Percentiles rank a stretch among this genome's conserved stretches.
Conservation (phyloP, 2,888 invertebrate species). For the Folsomia manolachei region DNA sequence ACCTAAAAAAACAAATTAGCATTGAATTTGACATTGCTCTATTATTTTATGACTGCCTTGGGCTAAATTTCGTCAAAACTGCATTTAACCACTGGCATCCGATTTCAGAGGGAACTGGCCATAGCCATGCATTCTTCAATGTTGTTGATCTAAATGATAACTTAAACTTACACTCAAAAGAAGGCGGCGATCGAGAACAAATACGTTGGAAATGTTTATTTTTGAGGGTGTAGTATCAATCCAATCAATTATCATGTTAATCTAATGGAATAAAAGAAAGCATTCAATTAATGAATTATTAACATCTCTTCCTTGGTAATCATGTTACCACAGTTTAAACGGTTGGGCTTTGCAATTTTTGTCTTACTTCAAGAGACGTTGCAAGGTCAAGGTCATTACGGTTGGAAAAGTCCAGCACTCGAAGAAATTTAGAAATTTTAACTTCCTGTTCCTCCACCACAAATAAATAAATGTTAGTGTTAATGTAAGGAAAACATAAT, state of each 20-base stretch:
- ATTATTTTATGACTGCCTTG: too few relatives aligned
- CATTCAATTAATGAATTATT: not conserved
- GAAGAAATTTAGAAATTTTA: not conserved
- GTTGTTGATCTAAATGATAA: not conserved
- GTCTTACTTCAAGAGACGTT: not conserved
- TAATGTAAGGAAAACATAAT: not conserved
- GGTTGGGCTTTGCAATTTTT: too few relatives aligned
- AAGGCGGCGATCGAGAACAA: not conserved
- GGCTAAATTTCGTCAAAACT: too few relatives aligned
- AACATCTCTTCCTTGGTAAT: not conserved
- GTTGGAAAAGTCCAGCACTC: not conserved
- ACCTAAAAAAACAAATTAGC: not conserved
- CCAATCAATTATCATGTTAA: slow-evolving; percentile 8
- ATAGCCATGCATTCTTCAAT: too few relatives aligned
- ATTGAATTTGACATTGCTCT: not conserved
- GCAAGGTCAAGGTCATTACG: not conserved
- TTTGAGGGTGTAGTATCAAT: not conserved
- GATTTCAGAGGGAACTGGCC: too few relatives aligned
- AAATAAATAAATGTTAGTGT: not conserved
- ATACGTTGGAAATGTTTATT: not conserved
- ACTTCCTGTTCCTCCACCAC: not conserved
- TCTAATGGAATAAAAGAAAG: too few relatives aligned
- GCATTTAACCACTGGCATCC: too few relatives aligned
- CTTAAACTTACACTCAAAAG: slow-evolving; percentile 1
- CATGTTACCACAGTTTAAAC: too few relatives aligned